Evolutionary conservation across 2,797 vertebrate species (phyloP).

Genomic region (Stomatorhinus walkeri): DNA sequence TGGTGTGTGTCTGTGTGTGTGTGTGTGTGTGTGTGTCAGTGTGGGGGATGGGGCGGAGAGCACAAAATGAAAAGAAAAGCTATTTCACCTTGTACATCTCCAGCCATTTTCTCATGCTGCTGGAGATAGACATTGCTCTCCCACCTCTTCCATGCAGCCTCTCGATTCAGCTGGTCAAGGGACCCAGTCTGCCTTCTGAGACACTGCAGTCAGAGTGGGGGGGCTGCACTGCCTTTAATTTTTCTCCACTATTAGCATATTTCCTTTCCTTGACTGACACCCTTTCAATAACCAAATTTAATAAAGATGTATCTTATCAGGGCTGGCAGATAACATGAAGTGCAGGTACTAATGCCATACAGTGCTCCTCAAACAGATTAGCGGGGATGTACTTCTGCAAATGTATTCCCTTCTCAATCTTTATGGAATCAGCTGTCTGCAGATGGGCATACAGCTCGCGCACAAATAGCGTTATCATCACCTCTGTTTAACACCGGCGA

Average conservation of each 20-base stretch:
- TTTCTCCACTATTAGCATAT: constrained; percentile 80
- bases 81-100: constrained; percentile 78
- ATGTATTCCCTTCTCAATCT: constrained; percentile 74
- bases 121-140: constrained; percentile 56
- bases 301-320: constrained; percentile 97
- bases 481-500: constrained; percentile 63
- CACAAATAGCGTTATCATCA: constrained; percentile 63
- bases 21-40: not conserved
- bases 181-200: constrained; percentile 43
- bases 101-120: constrained; percentile 53
- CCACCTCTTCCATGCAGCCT: constrained; percentile 42
- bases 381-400: constrained; percentile 66
- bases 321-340: constrained; percentile 82
- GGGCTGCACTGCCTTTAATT: constrained; percentile 63
- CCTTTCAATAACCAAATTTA: constrained; percentile 86
- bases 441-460: constrained; percentile 66
- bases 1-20: constrained; percentile 33
- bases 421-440: constrained; percentile 75
- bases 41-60: constrained; percentile 43
- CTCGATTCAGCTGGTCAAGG: constrained; percentile 52
- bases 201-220: constrained; percentile 25
- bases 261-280: constrained; percentile 73
- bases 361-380: constrained; percentile 84
- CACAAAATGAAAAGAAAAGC: constrained; percentile 69
- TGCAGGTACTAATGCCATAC: constrained; percentile 79